These are phyloP conservation scores for Drosophila mauritiana DNA, from an alignment of 1,140 invertebrate genomes.

Conservation along the genomic window DNA sequence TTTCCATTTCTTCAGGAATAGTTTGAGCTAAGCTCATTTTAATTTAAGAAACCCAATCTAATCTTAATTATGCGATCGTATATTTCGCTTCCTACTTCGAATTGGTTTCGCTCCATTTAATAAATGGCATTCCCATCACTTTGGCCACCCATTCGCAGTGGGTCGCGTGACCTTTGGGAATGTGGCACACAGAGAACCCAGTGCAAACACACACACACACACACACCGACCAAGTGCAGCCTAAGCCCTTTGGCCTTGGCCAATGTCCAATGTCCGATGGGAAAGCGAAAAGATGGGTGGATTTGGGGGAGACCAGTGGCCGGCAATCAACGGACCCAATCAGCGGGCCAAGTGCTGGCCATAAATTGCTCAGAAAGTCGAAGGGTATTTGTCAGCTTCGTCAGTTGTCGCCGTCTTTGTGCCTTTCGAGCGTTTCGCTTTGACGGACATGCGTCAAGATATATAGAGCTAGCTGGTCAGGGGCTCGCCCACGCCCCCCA, in stretches of 20 bases:
- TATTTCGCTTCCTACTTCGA: constrained; percentile 10
- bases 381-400: constrained; percentile 79
- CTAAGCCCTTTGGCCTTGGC: constrained; percentile 73
- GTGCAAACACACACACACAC: constrained; percentile 1
- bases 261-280: constrained; percentile 26
- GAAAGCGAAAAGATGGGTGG: constrained; percentile 1
- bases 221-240: constrained; percentile 37
- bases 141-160: constrained; percentile 19
- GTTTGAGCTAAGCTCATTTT: neutral
- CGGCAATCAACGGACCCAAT: constrained; percentile 73
- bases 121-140: constrained; percentile 49
- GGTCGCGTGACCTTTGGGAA: constrained; percentile 67
- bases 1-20: neutral
- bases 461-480: constrained; percentile 46
- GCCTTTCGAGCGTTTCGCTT: constrained; percentile 43
- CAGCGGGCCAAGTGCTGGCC: constrained; percentile 70
- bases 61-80: constrained; percentile 4
- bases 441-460: constrained; percentile 79
- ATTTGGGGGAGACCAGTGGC: constrained; percentile 30
- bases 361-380: constrained; percentile 78
- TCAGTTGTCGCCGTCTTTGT: constrained; percentile 53
- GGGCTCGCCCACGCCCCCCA: constrained; percentile 37
- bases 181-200: constrained; percentile 47
- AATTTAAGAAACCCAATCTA: neutral
- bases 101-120: constrained; percentile 49